phyloP scores from a whole-genome alignment of 30 jellyfish, hydroid and myxozoan species.

The Cassiopea andromeda region DNA sequence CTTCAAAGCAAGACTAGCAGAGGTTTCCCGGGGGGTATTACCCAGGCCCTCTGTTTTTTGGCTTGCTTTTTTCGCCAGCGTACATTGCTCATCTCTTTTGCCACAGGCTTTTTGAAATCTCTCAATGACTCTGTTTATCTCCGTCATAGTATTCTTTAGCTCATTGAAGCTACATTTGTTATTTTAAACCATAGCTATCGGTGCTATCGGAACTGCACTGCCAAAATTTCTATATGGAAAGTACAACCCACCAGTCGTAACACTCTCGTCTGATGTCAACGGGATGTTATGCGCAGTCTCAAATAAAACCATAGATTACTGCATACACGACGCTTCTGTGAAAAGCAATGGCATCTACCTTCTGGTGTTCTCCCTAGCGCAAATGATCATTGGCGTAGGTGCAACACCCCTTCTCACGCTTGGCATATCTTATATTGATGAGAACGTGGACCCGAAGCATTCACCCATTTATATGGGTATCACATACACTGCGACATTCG shows the following conservation, averaged over 20 bases:
- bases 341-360: conserved; percentile 35
- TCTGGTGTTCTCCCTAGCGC: conserved; percentile 53
- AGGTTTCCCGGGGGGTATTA: too few relatives aligned
- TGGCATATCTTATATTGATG: conserved; percentile 79
- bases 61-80: too few relatives aligned
- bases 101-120: too few relatives aligned
- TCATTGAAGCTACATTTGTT: too few relatives aligned
- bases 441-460: conserved; percentile 72
- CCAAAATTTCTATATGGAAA: conserved; percentile 67
- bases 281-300: conserved; percentile 15
- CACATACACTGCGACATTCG: conserved; percentile 49
- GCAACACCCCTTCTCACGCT: conserved; percentile 76
- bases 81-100: too few relatives aligned
- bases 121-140: too few relatives aligned
- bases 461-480: conserved; percentile 77
- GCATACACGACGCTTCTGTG: background rate
- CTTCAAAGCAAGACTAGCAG: too few relatives aligned
- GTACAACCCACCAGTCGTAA: conserved; percentile 46
- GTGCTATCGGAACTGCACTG: conserved; percentile 65
- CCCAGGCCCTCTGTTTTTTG: too few relatives aligned
- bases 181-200: conserved; percentile 35
- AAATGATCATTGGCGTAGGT: conserved; percentile 78
- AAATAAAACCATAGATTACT: conserved; percentile 26
- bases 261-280: background rate
- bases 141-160: too few relatives aligned